Evolutionary conservation across 2,888 invertebrate species (phyloP).

Genomic region (Mechanitis messenoides): DNA sequence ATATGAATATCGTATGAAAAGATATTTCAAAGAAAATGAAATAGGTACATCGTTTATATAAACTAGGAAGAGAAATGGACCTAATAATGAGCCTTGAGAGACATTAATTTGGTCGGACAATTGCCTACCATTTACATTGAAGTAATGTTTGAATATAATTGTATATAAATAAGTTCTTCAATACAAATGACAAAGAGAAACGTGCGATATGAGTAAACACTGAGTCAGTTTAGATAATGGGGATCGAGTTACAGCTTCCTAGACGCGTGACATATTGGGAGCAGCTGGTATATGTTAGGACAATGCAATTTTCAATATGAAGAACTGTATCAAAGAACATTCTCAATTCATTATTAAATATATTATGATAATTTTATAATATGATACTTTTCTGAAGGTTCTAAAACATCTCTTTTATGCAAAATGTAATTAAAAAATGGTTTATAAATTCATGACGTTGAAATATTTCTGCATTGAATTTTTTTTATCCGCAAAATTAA

Average conservation of each 20-base stretch:
- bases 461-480: slow-evolving; percentile 21
- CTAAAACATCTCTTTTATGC: too few species aligned
- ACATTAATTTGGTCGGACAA: too few species aligned
- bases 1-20: too few species aligned
- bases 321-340: too few species aligned
- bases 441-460: slow-evolving; percentile 41
- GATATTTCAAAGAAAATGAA: too few species aligned
- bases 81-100: too few species aligned
- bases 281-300: background rate
- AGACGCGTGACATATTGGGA: slow-evolving; percentile 10
- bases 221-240: slow-evolving; percentile 27
- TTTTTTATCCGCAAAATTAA: slow-evolving; percentile 2
- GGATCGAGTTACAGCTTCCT: slow-evolving; percentile 27
- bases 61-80: too few species aligned
- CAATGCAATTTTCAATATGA: background rate
- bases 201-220: slow-evolving; percentile 22
- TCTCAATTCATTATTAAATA: too few species aligned
- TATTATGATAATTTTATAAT: too few species aligned
- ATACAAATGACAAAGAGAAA: slow-evolving; percentile 12
- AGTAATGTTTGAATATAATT: background rate
- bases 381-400: too few species aligned
- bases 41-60: too few species aligned
- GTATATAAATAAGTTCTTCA: background rate
- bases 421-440: slow-evolving; percentile 38
- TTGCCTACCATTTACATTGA: too few species aligned